Percentiles rank a stretch among this genome's conserved stretches.
Conservation (phyloP, 2,888 invertebrate genomes). For the Pantelozetes paolii region DNA sequence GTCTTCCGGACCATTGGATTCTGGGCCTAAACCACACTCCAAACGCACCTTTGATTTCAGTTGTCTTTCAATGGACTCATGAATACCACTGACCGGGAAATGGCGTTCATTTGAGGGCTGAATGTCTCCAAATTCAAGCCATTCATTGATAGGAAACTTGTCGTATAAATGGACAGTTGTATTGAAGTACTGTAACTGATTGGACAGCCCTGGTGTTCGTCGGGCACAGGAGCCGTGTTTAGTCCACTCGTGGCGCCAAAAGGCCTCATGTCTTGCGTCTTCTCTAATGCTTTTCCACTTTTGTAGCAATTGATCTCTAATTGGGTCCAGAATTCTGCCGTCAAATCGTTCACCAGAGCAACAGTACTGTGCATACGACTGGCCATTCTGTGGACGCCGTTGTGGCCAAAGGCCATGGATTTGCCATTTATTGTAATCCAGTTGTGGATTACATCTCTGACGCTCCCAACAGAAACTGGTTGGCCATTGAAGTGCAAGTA, state of each 20-base stretch:
- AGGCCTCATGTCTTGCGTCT: background rate
- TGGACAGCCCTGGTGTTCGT: background rate
- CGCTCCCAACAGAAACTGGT: conserved; percentile 26
- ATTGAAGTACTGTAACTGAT: conserved; percentile 23
- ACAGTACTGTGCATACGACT: conserved; percentile 4
- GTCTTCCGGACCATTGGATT: background rate
- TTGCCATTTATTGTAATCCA: conserved; percentile 22
- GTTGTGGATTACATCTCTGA: background rate
- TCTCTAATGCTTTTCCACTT: conserved; percentile 7
- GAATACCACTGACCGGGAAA: background rate
- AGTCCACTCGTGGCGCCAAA: conserved; percentile 38
- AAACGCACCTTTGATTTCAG: background rate
- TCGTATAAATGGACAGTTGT: conserved; percentile 13
- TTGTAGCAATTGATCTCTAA: background rate
- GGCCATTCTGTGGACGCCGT: background rate
- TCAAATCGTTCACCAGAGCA: background rate
- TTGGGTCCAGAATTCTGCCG: background rate
- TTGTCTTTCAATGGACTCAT: conserved; percentile 1
- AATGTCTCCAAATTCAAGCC: background rate
- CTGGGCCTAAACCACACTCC: background rate
- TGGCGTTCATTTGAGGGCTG: background rate
- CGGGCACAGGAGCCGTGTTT: conserved; percentile 33
- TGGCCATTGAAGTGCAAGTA: conserved; percentile 38
- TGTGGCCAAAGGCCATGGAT: conserved; percentile 40
- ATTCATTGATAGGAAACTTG: background rate